Evolutionary conservation across 2,113 vertebrate species (phyloP), one percentile per base, ranked within the genome.

Genomic region (Heptranchias perlo): DNA sequence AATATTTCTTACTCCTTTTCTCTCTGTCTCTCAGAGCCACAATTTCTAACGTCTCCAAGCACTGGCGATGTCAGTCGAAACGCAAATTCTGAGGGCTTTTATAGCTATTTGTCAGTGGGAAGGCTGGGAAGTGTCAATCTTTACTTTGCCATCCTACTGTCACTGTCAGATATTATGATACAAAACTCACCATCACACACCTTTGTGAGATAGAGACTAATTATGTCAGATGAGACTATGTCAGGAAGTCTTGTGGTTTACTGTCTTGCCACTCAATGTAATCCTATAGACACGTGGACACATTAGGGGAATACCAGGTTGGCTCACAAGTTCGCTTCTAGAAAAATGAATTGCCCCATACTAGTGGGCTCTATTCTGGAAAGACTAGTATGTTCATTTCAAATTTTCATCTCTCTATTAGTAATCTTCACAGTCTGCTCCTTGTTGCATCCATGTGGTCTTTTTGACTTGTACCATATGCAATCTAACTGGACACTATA

Each of bases 51-150:
- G 94, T 47, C 44, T 69, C 65, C 94, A 73, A 95, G 49, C 47
- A 47, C 25, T 16, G 39, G 39, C 69, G 64, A 95, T 52, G 47
- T 95, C 65, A 52, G 11, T 39, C 18, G 54, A 62, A 62, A 62
- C 35, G 16, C 31, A 92, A 62, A 39, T 92, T 61, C 14, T n/a
- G 14, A 93, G 58, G 89, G 58, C 4, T 62, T 73, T 67, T 69
- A 52, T 31, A 95, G 62, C 61, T 28, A 23, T 94, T n/a, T 67
- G 92, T 65, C 61, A 94, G 62, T 94, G 39, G 62, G 18, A 65
- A 94, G 92, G 47, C 39, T 94, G 92, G 64, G 23, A 95, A 95
- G 94, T 69, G 91, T 94, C 92, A 94, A 65, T 44, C 61, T 94
- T 65, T 11, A 65, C 92, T 65, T 95, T 95, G 64, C 65, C 94